Evolutionary conservation across 2,797 vertebrate genomes (phyloP).

Genomic region (Momotus momota): DNA sequence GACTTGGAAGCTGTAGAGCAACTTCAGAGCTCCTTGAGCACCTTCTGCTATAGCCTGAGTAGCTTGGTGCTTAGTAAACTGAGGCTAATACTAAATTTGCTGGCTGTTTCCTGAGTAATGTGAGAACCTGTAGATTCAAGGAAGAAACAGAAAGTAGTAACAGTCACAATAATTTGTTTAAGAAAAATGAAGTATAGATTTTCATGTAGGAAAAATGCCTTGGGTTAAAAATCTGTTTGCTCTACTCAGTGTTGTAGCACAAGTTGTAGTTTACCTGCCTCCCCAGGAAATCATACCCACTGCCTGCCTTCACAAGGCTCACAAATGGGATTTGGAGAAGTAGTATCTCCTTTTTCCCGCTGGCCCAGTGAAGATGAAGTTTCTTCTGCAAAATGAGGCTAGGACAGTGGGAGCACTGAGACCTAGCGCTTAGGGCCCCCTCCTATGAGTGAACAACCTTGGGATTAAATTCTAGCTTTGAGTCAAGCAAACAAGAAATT

Average conservation of each 20-base stretch:
- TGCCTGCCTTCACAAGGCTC: not conserved
- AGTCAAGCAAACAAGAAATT: not conserved
- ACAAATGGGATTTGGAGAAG: not conserved
- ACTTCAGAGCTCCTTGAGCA: not conserved
- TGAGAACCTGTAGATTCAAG: not conserved
- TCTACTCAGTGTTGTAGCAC: not conserved
- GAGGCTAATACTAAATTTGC: not conserved
- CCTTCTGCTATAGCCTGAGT: not conserved
- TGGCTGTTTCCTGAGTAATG: not conserved
- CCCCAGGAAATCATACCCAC: fast-evolving
- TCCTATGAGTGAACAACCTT: not conserved
- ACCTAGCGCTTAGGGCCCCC: not conserved
- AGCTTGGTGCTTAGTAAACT: not conserved
- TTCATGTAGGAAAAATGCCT: not conserved
- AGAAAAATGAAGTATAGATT: not conserved
- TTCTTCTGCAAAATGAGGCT: not conserved
- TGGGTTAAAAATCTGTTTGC: not conserved
- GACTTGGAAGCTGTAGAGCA: not conserved
- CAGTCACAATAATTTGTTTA: not conserved
- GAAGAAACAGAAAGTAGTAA: not conserved
- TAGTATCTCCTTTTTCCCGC: not conserved
- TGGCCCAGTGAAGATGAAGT: not conserved
- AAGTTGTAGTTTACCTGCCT: not conserved
- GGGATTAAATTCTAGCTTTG: not conserved
- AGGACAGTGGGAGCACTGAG: not conserved